Evolutionary conservation across 2,113 vertebrate species (phyloP), one percentile per base, ranked within the genome.

Genomic region (Psophia crepitans): DNA sequence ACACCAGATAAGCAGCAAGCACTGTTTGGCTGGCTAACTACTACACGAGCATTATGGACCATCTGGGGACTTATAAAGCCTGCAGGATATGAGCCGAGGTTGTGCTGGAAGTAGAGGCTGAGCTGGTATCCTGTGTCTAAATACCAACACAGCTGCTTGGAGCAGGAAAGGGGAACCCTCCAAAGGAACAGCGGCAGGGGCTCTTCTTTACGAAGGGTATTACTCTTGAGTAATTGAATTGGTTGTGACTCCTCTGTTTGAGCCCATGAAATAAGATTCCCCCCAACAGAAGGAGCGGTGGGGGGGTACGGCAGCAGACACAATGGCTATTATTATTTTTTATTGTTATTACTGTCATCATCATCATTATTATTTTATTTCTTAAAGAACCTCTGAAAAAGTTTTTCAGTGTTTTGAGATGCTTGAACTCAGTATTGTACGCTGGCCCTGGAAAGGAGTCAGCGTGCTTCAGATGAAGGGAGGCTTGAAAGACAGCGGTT

Each of bases 91-190:
- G 90, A 93, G 60, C 3, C 2, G 51, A 97, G 76, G 87, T 84
- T 95, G 84, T 94, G 70, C 86, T 97, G 89, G 96, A 97, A 97
- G 94, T 90, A 81, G 70, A 79, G 88, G 74, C 90, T 93, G 94
- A 97, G 92, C 92, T 96, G 97, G 96, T 76, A 95, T 97, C 94
- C 94, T 97, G 71, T 96, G 85, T 97, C 96, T 96, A 90, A 97
- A 97, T 94, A 97, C 94, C 95, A 93, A 64, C 83, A 93, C 97
- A 97, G 96, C 97, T 97, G 98, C 92, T 97, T 90, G 37, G 77
- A 90, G 49, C 64, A 89, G 96, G 93, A 97, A 96, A 94, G 92
- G 64, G 44, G 90, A 95, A 94, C 92, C 80, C 61, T 89, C 82
- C 84, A 90, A 95, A 91, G 73, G 79, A 95, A 53, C 94, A 84